Conservation (phyloP, 1,140 invertebrate species). For the Sinonovacula constricta region DNA sequence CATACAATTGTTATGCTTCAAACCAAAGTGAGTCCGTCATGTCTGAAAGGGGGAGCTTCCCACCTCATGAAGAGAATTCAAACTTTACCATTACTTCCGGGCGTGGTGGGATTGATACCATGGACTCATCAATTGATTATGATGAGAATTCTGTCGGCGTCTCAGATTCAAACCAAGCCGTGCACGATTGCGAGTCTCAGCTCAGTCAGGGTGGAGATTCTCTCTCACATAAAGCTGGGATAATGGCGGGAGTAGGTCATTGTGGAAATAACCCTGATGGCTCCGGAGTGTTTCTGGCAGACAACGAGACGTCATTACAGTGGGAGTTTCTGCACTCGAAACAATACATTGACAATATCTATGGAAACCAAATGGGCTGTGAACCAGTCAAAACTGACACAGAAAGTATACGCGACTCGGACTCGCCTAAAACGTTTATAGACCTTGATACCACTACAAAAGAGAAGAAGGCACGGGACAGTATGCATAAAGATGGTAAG, state of each 20-base stretch:
- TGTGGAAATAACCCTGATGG: neutral
- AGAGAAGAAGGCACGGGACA: conserved; percentile 37
- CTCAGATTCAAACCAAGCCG: conserved; percentile 26
- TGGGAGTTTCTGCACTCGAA: conserved; percentile 51
- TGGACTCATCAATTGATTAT: conserved; percentile 41
- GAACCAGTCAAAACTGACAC: conserved; percentile 36
- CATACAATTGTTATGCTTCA: conserved; percentile 40
- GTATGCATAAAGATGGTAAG: conserved; percentile 3
- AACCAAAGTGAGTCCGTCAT: conserved; percentile 42
- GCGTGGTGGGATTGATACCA: conserved; percentile 20
- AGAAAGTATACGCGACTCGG: conserved; percentile 39
- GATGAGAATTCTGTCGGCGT: conserved; percentile 49
- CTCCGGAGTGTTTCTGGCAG: neutral
- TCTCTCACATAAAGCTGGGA: conserved; percentile 20
- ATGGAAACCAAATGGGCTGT: conserved; percentile 33
- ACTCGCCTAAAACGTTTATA: conserved; percentile 46
- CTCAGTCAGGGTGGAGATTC: conserved; percentile 10
- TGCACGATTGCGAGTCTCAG: conserved; percentile 23
- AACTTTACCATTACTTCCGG: conserved; percentile 27
- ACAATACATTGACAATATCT: conserved; percentile 50
- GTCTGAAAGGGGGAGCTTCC: conserved; percentile 33
- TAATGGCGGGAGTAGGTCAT: neutral
- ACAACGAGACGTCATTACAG: neutral
- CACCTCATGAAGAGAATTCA: conserved; percentile 47
- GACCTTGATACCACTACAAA: conserved; percentile 48